These are phyloP conservation scores for Ericerus pela DNA, from an alignment of 1,140 invertebrate genomes.

Conservation along the genomic window DNA sequence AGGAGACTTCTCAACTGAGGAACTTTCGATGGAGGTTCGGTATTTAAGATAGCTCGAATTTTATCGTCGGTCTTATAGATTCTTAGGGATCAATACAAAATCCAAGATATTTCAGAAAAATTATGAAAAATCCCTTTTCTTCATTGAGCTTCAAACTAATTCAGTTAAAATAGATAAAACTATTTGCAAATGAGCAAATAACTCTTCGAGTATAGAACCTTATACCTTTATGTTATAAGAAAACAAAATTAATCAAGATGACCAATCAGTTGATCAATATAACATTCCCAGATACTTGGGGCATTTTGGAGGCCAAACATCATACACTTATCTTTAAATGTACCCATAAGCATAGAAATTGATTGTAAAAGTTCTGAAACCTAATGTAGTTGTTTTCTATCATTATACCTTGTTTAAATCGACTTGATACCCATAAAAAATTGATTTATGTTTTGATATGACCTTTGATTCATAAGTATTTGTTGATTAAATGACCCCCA, in stretches of 20 bases:
- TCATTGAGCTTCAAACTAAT: neutral
- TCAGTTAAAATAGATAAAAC: too few species aligned
- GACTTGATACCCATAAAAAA: neutral
- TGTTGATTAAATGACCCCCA: neutral
- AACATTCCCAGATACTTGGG: neutral
- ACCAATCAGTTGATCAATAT: neutral
- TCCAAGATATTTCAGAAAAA: conserved; percentile 13
- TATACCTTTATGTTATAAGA: neutral
- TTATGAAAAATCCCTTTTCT: neutral
- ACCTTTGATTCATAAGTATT: neutral
- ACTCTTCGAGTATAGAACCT: neutral
- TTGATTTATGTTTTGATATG: neutral
- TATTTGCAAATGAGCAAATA: neutral
- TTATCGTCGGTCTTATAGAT: conserved; percentile 23
- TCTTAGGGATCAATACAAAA: conserved; percentile 13
- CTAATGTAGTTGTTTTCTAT: neutral
- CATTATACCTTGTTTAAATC: neutral
- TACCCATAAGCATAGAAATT: neutral
- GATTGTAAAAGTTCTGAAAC: neutral
- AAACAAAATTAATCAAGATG: neutral
- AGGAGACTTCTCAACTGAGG: conserved; percentile 31
- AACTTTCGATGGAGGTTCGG: conserved; percentile 27
- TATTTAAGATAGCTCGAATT: conserved; percentile 26
- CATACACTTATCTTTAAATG: neutral
- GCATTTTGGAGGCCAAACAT: neutral